Base-by-base conservation (phyloP, 1,140 invertebrate species). In the Forficula auricularia region DNA sequence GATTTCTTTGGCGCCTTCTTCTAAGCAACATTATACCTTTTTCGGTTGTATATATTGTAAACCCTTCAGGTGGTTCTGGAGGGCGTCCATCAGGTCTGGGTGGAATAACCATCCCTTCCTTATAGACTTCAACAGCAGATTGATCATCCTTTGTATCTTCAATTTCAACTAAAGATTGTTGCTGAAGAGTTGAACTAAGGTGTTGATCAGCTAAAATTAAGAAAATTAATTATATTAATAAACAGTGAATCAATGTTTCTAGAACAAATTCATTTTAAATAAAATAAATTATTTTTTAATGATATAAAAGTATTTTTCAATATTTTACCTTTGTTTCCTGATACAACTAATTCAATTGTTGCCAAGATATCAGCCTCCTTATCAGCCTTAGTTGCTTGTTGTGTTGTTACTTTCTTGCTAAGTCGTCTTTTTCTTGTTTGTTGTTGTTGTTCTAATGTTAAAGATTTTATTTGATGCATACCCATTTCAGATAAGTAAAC, bases 1-100 rank as follows among this genome's bases (percentile, higher is more conserved):
- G 61, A 64, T 91, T 91, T 37, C 89, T 67, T 53, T 87, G 82
- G 34, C 88, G 68, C 60, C 91, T 91, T 38, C 86, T 73, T 39
- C 85, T 67, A 43, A 88, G 57, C 14, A 86, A 73, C 16, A 77
- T 71, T 6, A 80, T 68, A 0, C 85, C 83, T 15, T 73, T 77
- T 48, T 89, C 84, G 19, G 75, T 81, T 1, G 79, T 83, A 45
- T 78, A 79, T 31, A 86, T 71, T 3, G 79, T 82, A 53, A 86
- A 89, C 0, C 83, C 84, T 53, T 87, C 83, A 0, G 83, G 84
- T 7, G 82, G 72, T 1, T 79, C 75, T 16, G 64, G 62, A 3
- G 60, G 54, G 10, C 54, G 54, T 0, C 80, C 80, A 53, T 85
- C 80, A 34, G 73, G 72, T 7, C 75, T 70, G 3, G 75, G 68